A percentile compares a stretch with the other conserved stretches of the same genome.
These are phyloP conservation scores for Gallirallus australis DNA, from an alignment of 2,797 vertebrate genomes.

Conservation along the genomic window DNA sequence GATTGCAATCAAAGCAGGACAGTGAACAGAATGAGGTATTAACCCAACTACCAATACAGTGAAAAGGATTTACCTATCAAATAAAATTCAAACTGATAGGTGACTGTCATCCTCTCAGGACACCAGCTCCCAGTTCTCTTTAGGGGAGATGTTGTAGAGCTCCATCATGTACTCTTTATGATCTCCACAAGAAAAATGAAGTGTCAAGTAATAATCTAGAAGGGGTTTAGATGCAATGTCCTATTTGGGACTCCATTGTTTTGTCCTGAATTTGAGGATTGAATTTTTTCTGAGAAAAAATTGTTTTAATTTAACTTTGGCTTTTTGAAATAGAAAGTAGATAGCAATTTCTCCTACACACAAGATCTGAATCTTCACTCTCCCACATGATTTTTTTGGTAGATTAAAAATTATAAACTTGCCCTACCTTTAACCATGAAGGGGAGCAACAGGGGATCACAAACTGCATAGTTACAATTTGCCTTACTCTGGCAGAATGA, in stretches of 20 bases:
- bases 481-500: neutral
- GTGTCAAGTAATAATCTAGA: neutral
- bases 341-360: neutral
- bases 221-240: neutral
- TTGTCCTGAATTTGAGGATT: neutral
- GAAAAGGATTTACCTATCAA: neutral
- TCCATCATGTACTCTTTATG: neutral
- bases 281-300: neutral
- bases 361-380: neutral
- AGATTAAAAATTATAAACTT: neutral
- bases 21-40: neutral
- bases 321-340: neutral
- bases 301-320: neutral
- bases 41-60: neutral
- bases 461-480: neutral
- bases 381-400: neutral
- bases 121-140: neutral
- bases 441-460: rapidly evolving
- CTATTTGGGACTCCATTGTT: neutral
- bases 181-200: neutral
- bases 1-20: neutral
- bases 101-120: neutral
- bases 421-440: neutral
- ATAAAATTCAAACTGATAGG: neutral
- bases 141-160: neutral